Percentiles rank a stretch among this genome's conserved stretches.
Evolutionary conservation across 2,113 vertebrate species (phyloP).

Genomic region (Lanius ludovicianus): DNA sequence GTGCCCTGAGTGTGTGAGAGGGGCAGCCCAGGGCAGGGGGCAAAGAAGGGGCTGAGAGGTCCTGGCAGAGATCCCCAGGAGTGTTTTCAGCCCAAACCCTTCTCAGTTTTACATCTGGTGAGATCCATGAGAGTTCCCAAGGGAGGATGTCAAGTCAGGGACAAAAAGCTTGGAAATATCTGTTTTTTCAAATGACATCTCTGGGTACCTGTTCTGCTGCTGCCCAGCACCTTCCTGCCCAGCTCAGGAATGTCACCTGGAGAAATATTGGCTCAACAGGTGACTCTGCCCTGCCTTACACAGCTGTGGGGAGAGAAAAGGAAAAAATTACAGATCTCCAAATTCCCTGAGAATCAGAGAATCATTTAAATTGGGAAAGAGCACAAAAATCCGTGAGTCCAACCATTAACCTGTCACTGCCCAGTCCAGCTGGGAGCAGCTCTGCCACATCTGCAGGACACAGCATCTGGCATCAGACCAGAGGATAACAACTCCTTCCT

Average conservation of each 20-base stretch:
- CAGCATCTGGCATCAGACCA: background rate
- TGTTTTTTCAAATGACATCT: fast-evolving
- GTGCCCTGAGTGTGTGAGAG: background rate
- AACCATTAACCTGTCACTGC: background rate
- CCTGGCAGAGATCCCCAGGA: background rate
- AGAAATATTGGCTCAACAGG: background rate
- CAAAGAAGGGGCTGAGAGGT: background rate
- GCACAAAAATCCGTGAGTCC: background rate
- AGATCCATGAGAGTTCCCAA: background rate
- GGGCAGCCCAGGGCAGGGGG: background rate
- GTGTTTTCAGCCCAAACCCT: background rate
- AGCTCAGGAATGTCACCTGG: background rate
- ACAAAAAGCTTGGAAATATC: background rate
- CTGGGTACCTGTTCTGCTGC: background rate
- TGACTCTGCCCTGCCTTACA: background rate
- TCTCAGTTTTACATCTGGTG: background rate
- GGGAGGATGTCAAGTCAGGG: background rate
- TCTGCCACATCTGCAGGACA: background rate
- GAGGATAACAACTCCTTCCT: background rate
- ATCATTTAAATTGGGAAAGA: background rate
- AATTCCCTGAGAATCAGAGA: background rate
- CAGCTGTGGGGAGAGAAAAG: background rate
- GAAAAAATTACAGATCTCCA: background rate
- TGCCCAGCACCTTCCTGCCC: background rate
- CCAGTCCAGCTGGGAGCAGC: background rate